Conservation (phyloP, 2,888 invertebrate genomes). For the Odontomyia ornata region DNA sequence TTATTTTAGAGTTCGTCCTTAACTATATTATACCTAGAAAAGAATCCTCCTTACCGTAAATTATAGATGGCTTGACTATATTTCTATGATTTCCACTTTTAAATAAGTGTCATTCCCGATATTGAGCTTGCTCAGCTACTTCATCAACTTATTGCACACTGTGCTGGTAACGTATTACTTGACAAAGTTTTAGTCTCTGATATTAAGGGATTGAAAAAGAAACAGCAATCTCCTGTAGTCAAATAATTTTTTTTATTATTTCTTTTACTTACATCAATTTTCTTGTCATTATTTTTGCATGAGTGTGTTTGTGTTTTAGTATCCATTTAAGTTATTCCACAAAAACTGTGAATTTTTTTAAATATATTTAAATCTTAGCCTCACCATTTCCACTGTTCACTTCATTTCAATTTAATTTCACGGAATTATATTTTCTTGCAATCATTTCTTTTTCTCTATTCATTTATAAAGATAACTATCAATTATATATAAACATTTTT, state of each 20-base stretch:
- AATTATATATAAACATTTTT: slow-evolving; percentile 9
- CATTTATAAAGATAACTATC: slow-evolving; percentile 14
- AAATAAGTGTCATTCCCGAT: no score
- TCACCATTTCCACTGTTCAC: not conserved
- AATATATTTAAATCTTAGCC: not conserved
- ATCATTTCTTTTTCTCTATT: not conserved
- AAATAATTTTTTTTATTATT: slow-evolving; percentile 25
- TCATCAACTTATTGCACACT: no score
- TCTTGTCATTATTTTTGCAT: not conserved
- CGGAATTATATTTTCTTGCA: not conserved
- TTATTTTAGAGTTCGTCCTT: no score
- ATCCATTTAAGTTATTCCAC: slow-evolving; percentile 22
- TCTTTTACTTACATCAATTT: slow-evolving; percentile 25
- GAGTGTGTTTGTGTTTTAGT: slow-evolving; percentile 13
- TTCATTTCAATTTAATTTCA: not conserved
- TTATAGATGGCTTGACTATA: no score
- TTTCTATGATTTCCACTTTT: no score
- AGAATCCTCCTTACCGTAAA: no score
- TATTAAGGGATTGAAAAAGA: not conserved
- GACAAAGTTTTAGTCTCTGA: no score
- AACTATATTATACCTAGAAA: no score
- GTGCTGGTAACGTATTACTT: no score
- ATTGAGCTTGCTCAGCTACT: no score
- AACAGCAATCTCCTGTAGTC: slow-evolving; percentile 22
- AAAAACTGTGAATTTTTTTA: slow-evolving; percentile 24